These are phyloP conservation scores for Apaloderma vittatum DNA, from an alignment of 2,113 vertebrate species.

Conservation along the genomic window DNA sequence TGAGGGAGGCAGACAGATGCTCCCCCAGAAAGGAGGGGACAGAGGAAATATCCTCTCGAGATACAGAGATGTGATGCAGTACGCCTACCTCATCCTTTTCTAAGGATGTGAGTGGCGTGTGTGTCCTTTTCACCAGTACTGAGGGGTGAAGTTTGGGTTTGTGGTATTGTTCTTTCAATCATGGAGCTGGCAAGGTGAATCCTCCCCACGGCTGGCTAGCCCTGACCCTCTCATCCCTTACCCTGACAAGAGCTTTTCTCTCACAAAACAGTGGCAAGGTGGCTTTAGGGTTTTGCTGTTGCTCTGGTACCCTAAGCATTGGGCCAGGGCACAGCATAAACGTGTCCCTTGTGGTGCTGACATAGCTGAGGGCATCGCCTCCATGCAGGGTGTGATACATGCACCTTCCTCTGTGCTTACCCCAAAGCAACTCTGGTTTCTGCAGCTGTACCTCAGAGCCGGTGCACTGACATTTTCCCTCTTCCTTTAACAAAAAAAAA, in stretches of 20 bases:
- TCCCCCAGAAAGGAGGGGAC: not conserved
- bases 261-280: not conserved
- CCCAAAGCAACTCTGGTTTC: not conserved
- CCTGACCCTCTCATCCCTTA: not conserved
- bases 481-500: not conserved
- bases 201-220: rapidly evolving
- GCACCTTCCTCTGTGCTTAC: not conserved
- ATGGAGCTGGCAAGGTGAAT: not conserved
- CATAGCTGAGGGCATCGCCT: not conserved
- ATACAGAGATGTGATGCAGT: not conserved
- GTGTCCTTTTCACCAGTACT: rapidly evolving
- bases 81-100: not conserved
- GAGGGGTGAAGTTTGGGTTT: not conserved
- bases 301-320: not conserved
- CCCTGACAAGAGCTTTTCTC: not conserved
- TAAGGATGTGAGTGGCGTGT: not conserved
- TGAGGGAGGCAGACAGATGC: not conserved
- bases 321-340: not conserved
- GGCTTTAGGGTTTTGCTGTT: not conserved
- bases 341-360: not conserved
- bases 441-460: not conserved
- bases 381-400: not conserved
- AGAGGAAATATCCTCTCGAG: not conserved
- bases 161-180: not conserved
- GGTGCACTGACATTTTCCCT: not conserved